Percentiles rank a stretch among this genome's conserved stretches.
Conservation (phyloP, 2,888 invertebrate genomes). For the Lasioglossum vierecki region DNA sequence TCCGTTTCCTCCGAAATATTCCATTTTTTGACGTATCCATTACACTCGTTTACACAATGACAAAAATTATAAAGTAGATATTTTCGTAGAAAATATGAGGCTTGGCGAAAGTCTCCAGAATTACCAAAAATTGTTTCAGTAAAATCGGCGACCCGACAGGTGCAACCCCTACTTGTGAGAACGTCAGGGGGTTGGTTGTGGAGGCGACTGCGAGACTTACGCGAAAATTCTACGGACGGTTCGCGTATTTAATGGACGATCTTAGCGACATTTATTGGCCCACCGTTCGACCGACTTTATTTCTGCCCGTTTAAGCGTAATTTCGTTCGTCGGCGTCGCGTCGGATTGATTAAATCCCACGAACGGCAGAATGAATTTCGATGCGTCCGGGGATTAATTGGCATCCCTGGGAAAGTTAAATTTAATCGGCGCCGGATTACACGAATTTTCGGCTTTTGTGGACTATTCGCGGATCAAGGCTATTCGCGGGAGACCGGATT, state of each 20-base stretch:
- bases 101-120: too few species aligned
- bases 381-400: background rate
- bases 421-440: background rate
- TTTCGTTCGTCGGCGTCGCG: background rate
- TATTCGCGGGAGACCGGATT: background rate
- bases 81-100: too few species aligned
- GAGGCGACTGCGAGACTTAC: background rate
- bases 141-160: too few species aligned
- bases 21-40: too few species aligned
- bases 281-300: background rate
- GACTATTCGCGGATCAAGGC: background rate
- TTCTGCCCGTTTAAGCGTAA: background rate
- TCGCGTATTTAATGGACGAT: background rate
- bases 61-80: too few species aligned
- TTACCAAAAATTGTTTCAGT: too few species aligned
- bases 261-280: background rate
- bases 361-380: constrained; percentile 3
- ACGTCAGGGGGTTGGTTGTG: background rate
- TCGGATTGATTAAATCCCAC: constrained; percentile 1
- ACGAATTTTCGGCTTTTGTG: background rate
- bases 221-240: background rate
- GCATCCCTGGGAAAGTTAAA: background rate
- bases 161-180: background rate
- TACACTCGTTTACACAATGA: too few species aligned
- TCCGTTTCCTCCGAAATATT: background rate